Evolutionary conservation across 2,888 invertebrate genomes (phyloP).

Genomic region (Cordilura impudica): DNA sequence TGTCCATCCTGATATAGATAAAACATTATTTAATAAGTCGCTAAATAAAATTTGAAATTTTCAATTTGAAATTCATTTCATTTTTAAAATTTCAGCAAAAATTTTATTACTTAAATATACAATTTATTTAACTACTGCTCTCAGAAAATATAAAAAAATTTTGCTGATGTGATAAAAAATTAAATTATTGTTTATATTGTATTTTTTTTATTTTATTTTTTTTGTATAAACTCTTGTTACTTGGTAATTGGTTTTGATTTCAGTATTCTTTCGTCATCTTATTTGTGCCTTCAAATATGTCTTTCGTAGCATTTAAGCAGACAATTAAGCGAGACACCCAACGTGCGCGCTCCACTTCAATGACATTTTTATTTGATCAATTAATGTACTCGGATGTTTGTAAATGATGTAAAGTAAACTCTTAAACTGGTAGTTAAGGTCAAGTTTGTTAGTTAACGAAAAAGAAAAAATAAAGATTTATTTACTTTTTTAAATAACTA

Average conservation of each 20-base stretch:
- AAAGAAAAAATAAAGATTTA: conserved; percentile 29
- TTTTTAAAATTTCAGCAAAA: neutral
- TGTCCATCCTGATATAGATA: too few relatives aligned
- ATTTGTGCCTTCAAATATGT: neutral
- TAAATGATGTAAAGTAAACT: conserved; percentile 22
- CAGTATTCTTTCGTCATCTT: conserved; percentile 10
- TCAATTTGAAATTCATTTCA: neutral
- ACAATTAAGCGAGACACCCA: conserved; percentile 32
- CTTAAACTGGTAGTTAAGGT: conserved; percentile 49
- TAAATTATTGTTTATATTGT: conserved; percentile 9
- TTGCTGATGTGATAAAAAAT: neutral
- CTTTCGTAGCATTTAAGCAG: neutral
- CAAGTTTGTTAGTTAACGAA: conserved; percentile 58
- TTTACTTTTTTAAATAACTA: conserved; percentile 33
- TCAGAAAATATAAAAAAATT: neutral
- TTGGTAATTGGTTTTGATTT: conserved; percentile 42
- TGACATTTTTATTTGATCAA: conserved; percentile 63
- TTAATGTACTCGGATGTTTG: conserved; percentile 47
- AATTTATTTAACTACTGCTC: neutral
- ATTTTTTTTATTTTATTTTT: neutral
- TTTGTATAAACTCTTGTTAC: neutral
- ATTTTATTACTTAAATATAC: neutral
- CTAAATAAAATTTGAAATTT: too few relatives aligned
- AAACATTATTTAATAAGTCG: too few relatives aligned
- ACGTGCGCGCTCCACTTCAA: conserved; percentile 44